Conservation (phyloP, 2,113 vertebrate species). For the Poeciliopsis occidentalis region DNA sequence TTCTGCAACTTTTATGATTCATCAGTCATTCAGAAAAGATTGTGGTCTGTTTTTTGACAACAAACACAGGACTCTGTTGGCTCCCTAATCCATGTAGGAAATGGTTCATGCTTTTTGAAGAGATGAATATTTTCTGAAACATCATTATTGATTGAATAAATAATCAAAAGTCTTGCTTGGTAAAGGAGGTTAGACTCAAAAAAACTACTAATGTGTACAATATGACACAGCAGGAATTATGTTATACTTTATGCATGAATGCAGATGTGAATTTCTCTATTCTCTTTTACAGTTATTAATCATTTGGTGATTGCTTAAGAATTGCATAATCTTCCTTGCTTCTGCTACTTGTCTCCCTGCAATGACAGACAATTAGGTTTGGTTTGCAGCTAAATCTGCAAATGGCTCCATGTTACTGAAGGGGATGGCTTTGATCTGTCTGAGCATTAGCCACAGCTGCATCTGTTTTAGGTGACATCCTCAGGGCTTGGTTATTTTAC, state of each 20-base stretch:
- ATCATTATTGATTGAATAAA: neutral
- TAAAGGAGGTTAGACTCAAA: neutral
- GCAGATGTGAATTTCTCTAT: conserved; percentile 14
- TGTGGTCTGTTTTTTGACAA: no score
- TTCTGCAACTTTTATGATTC: no score
- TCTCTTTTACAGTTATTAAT: conserved; percentile 22
- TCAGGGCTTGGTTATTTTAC: conserved; percentile 38
- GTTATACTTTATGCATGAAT: conserved; percentile 6
- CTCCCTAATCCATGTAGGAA: neutral
- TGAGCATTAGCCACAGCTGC: conserved; percentile 55
- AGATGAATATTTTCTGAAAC: neutral
- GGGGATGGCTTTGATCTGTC: conserved; percentile 66
- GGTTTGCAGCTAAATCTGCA: conserved; percentile 50
- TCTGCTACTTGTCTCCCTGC: conserved; percentile 53
- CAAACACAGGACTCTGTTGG: no score
- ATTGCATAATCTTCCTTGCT: conserved; percentile 21
- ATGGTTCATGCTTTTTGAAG: neutral
- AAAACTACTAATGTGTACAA: neutral
- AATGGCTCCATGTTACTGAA: conserved; percentile 53
- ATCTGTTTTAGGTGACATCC: conserved; percentile 48
- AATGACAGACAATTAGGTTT: conserved; percentile 44
- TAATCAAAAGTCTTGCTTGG: neutral
- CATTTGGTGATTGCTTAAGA: conserved; percentile 35
- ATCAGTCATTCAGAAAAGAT: no score
- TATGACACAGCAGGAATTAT: neutral